Evolutionary conservation across 2,797 vertebrate genomes (phyloP).

Genomic region (Mallotus villosus): DNA sequence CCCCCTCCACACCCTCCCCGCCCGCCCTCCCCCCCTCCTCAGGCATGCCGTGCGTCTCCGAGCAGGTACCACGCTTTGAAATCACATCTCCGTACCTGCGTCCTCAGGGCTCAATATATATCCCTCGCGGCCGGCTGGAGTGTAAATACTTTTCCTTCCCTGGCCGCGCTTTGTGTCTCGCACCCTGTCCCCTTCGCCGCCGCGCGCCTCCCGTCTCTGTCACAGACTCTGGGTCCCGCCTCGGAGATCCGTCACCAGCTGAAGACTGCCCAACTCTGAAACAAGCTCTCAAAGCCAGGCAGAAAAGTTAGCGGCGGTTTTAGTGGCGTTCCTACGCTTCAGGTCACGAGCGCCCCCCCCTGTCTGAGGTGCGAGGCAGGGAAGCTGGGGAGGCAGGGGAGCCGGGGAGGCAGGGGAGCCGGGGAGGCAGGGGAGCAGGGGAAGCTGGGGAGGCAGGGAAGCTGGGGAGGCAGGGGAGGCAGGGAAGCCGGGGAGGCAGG

Average conservation of each 20-base stretch:
- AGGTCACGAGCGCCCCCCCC: too few species aligned
- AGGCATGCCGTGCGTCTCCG: constrained; percentile 78
- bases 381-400: too few species aligned
- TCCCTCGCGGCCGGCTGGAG: constrained; percentile 64
- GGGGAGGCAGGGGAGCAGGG: too few species aligned
- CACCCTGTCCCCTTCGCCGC: constrained; percentile 41
- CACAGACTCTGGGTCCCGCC: constrained; percentile 24
- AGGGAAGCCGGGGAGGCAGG: too few species aligned
- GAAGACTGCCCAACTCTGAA: neutral
- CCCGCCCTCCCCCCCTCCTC: constrained; percentile 64
- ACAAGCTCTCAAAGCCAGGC: neutral
- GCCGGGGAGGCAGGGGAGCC: too few species aligned
- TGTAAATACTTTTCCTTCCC: constrained; percentile 64
- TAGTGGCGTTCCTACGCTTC: neutral
- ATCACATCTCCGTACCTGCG: constrained; percentile 72
- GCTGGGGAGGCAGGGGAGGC: too few species aligned
- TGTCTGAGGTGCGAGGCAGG: constrained; percentile 28
- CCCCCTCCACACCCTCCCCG: neutral
- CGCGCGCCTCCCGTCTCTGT: constrained; percentile 58
- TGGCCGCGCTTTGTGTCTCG: constrained; percentile 31
- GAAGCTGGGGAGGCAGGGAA: too few species aligned
- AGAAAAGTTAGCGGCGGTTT: neutral
- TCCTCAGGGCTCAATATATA: constrained; percentile 72
- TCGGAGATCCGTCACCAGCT: constrained; percentile 56
- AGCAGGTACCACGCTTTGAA: constrained; percentile 79